Base-by-base conservation (phyloP, 2,113 vertebrate species). In the Sigmodon hispidus region DNA sequence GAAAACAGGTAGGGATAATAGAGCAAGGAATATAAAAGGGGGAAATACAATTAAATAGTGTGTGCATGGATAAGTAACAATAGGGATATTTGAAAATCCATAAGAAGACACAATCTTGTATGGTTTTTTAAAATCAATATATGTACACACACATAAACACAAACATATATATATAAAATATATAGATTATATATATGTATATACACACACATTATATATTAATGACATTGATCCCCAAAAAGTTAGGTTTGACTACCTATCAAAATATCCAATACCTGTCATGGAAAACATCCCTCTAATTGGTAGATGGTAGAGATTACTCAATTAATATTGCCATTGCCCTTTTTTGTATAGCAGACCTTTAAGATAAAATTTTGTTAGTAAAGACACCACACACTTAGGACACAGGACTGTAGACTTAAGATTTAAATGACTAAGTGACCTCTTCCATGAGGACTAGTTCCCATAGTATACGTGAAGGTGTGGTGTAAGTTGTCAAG, bases 131-230 rank as follows among this genome's bases (percentile, higher is more conserved):
- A 80, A 76, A n/a, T n/a, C n/a, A 80, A 24, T 55, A 57, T 11
- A 2, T 22, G 5, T 26, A 24, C 11, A 9, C 31, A 29, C 6
- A 31, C 9, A n/a, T n/a, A n/a, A n/a, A n/a, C n/a, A n/a, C n/a
- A n/a, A n/a, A n/a, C n/a, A n/a, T n/a, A n/a, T n/a, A 31, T 65
- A 31, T 31, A 11, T 65, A 31, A n/a, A n/a, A n/a, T n/a, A n/a
- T n/a, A n/a, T n/a, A n/a, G n/a, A n/a, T n/a, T 11, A 31, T 65
- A 31, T 31, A 31, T 65, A 31, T 11, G 11, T 65, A 63, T 31
- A 65, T 65, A 65, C 7, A n/a, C n/a, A n/a, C n/a, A n/a, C n/a
- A n/a, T 8, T 63, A 8, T 11, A 75, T 63, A 3, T 63, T 52
- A 36, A 8, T 81, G 79, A n/a, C 1, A 34, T 24, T n/a, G 34